Evolutionary conservation across 2,113 vertebrate species (phyloP).

Genomic region (Pandion haliaetus): DNA sequence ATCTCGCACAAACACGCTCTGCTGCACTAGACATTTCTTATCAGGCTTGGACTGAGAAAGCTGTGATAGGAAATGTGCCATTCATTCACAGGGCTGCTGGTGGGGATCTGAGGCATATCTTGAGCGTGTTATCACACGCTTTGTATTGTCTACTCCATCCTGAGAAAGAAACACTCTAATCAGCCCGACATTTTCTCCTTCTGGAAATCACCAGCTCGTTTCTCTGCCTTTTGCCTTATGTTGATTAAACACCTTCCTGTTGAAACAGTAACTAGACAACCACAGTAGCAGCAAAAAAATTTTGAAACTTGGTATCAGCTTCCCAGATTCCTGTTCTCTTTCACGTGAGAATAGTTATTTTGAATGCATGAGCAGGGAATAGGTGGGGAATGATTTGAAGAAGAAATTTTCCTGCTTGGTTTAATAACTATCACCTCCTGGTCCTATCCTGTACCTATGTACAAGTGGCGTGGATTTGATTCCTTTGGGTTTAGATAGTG

Average conservation of each 20-base stretch:
- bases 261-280: slow-evolving; percentile 47
- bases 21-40: not conserved
- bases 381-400: not conserved
- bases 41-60: not conserved
- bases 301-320: not conserved
- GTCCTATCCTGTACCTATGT: not conserved
- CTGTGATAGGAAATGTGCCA: slow-evolving; percentile 35
- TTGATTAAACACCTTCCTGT: slow-evolving; percentile 68
- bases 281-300: not conserved
- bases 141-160: slow-evolving; percentile 36
- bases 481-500: not conserved
- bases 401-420: not conserved
- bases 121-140: not conserved
- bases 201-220: not conserved
- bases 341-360: not conserved
- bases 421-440: not conserved
- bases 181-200: slow-evolving; percentile 17
- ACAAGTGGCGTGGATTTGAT: not conserved
- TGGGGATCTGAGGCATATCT: slow-evolving; percentile 15
- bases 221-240: not conserved
- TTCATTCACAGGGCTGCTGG: slow-evolving; percentile 13
- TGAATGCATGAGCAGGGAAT: not conserved
- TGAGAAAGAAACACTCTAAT: slow-evolving; percentile 62
- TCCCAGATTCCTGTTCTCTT: not conserved
- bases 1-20: not conserved